A percentile compares a stretch with the other conserved stretches of the same genome.
These are phyloP conservation scores for Ridgeia piscesae DNA, from an alignment of 1,140 invertebrate genomes.

Conservation along the genomic window DNA sequence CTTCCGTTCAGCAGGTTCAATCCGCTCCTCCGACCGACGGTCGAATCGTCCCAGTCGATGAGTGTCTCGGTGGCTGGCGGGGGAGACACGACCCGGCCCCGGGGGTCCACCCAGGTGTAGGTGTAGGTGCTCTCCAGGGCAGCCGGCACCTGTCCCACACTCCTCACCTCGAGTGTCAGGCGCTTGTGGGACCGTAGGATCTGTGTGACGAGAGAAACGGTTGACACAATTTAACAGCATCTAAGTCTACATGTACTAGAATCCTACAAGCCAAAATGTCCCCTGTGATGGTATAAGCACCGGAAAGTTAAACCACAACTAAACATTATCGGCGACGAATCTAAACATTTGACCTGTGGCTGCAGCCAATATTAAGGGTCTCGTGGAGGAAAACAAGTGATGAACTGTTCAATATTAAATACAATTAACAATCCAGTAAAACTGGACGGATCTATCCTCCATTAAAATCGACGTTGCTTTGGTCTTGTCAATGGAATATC, in stretches of 20 bases:
- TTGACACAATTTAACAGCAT: too few relatives aligned
- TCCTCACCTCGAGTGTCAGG: constrained; percentile 84
- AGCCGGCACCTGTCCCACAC: constrained; percentile 71
- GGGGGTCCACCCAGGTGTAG: constrained; percentile 89
- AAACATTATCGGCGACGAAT: too few relatives aligned
- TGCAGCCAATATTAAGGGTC: too few relatives aligned
- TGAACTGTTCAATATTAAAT: too few relatives aligned
- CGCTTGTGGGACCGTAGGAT: constrained; percentile 84
- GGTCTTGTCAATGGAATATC: too few relatives aligned
- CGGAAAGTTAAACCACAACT: too few relatives aligned
- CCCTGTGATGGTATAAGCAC: background rate
- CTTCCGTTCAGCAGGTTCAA: constrained; percentile 43
- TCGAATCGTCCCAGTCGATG: constrained; percentile 55
- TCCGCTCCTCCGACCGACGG: constrained; percentile 37
- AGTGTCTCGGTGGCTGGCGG: constrained; percentile 59
- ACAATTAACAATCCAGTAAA: too few relatives aligned
- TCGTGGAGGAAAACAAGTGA: too few relatives aligned
- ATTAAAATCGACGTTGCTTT: too few relatives aligned
- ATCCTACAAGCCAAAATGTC: too few relatives aligned
- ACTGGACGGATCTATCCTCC: too few relatives aligned
- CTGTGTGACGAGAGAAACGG: constrained; percentile 61
- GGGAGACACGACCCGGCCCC: constrained; percentile 82
- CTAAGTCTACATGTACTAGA: background rate
- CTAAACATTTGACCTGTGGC: too few relatives aligned
- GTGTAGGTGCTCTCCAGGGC: constrained; percentile 72